Base-by-base conservation (phyloP, 2,113 vertebrate species). In the Alouatta palliata region DNA sequence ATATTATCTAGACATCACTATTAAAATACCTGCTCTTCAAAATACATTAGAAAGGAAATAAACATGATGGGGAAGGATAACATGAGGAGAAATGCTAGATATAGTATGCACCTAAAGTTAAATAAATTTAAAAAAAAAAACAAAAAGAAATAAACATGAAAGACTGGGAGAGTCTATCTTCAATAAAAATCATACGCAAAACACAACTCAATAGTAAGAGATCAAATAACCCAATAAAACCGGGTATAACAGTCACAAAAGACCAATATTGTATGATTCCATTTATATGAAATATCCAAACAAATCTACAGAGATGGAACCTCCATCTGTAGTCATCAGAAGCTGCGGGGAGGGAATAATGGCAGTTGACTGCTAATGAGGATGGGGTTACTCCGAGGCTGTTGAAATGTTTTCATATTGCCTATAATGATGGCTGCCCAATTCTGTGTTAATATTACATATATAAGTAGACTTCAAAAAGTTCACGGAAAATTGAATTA, bases 61-160 rank as follows among this genome's bases (percentile, higher is more conserved):
- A 93, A 82, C n/a, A 91, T 27, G 12, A 73, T 49, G 49, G 49
- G 49, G 49, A 49, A 13, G 49, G 49, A 49, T 49, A 49, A 49
- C 49, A 16, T 49, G 49, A 13, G 49, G 49, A 49, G 49, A 14
- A 49, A 49, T 49, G 49, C 49, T 3, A 49, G 49, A 14, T 49
- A 49, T 49, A 14, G 49, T 49, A 49, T 49, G 49, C 49, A 49
- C 49, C 49, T 49, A 49, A 49, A 49, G 49, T 49, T 49, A 49
- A 49, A 49, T 49, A 49, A 14, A 49, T 49, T n/a, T n/a, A n/a
- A 13, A 14, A 49, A 4, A 4, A 49, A 49, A 49, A 49, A 49
- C 14, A 49, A 49, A 93, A 85, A 49, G 89, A 95, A 95, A 90
- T 77, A 47, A 93, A 82, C n/a, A 91, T 27, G 9, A 71, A 96